Evolutionary conservation across 1,140 invertebrate species (phyloP), one percentile per base, ranked within the genome.

Genomic region (Lucilia sericata): DNA sequence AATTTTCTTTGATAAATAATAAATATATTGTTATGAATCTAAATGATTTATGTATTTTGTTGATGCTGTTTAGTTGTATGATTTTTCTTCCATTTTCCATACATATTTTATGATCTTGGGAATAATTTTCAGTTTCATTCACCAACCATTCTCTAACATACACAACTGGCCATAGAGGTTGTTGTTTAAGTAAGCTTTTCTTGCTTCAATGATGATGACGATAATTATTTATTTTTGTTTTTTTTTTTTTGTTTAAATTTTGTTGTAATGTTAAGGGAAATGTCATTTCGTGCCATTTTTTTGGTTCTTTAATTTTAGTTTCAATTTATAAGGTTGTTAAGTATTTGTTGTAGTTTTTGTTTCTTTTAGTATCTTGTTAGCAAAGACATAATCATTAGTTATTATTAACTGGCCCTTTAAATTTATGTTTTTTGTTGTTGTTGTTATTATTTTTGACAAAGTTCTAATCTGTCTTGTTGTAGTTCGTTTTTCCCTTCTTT

Each of bases 221-320:
- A 21, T 49, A 34, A 49, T 49, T 42, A 49, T 49, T 70, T 19
- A 70, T 25, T 7, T 5, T 9, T 8, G 12, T 21, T 17, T 36
- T 80, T 36, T 36, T 78, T 80, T 36, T 36, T 78, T 80, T 2
- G 76, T 30, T 76, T 34, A 13, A 78, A 49, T 47, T 78, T 47
- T 30, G 1, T 30, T 30, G 25, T 30, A 49, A 19, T 2, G 3
- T 49, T 80, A 80, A 78, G 25, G 42, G 42, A 80, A 80, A 80
- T 80, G 76, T 80, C 76, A 80, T 80, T 80, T 80, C 76, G 76
- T 80, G 76, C 42, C n/a, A 51, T 21, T 9, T 49, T 80, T 49
- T 30, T 30, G 25, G 9, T 78, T 47, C 34, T 42, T 42, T 8
- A 36, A 78, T 78, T 78, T 47, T 42, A 17, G 13, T 42, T 60